Evolutionary conservation across 2,888 invertebrate species (phyloP).

Genomic region (Scaptodrosophila latifasciaeformis): DNA sequence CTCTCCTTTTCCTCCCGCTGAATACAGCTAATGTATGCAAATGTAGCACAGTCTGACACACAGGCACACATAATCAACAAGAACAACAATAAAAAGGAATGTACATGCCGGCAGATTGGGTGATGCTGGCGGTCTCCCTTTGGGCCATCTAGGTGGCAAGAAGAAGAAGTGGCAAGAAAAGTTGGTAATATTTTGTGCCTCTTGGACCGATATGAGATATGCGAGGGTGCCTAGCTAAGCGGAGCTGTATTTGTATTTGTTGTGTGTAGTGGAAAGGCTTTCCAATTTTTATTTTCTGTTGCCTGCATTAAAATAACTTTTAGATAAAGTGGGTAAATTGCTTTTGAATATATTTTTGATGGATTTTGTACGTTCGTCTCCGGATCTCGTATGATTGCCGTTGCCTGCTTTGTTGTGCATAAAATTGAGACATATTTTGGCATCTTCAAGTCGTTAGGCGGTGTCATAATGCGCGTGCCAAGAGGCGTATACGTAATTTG

Average conservation of each 20-base stretch:
- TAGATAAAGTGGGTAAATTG: constrained; percentile 52
- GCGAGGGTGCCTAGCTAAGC: background rate
- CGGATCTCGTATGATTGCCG: too few species aligned
- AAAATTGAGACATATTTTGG: constrained; percentile 44
- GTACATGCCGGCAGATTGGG: constrained; percentile 1
- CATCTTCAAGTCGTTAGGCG: constrained; percentile 39
- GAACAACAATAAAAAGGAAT: constrained; percentile 5
- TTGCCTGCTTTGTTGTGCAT: background rate
- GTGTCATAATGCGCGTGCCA: constrained; percentile 3
- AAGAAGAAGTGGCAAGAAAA: constrained; percentile 16
- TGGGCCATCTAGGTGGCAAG: too few species aligned
- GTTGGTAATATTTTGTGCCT: constrained; percentile 29
- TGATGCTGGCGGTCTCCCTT: background rate
- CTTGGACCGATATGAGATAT: background rate
- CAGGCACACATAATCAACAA: background rate
- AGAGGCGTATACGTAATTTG: constrained; percentile 30
- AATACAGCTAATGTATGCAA: constrained; percentile 51
- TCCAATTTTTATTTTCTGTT: background rate
- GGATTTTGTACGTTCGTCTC: constrained; percentile 16
- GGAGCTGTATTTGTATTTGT: constrained; percentile 7
- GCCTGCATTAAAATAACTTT: constrained; percentile 50
- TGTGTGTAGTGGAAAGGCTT: constrained; percentile 4
- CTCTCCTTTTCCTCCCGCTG: background rate
- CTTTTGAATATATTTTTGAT: constrained; percentile 49
- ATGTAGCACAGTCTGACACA: constrained; percentile 24